phyloP scores from a whole-genome alignment of 2,888 invertebrate genomes.

The Pilophorus perplexus region DNA sequence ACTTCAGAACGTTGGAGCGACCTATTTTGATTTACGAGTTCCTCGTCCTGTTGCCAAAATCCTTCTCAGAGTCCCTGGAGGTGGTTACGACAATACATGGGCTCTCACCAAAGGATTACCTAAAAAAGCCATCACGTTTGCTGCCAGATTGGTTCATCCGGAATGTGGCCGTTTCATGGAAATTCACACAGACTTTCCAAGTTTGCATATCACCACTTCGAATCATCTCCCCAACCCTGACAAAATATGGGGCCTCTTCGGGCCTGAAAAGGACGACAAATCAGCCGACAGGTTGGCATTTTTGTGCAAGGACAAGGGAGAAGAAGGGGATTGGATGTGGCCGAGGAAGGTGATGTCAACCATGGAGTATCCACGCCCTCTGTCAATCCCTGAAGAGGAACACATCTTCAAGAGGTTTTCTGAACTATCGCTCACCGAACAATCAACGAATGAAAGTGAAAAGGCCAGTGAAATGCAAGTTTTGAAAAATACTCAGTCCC shows the following conservation, averaged over 20 bases:
- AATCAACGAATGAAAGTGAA: slow-evolving; percentile 15
- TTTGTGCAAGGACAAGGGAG: slow-evolving; percentile 30
- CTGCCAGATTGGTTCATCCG: slow-evolving; percentile 66
- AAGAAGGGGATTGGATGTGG: slow-evolving; percentile 37
- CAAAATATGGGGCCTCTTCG: slow-evolving; percentile 28
- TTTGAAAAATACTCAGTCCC: slow-evolving; percentile 13
- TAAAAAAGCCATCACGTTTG: slow-evolving; percentile 59
- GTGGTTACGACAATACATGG: slow-evolving; percentile 81
- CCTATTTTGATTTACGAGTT: slow-evolving; percentile 70
- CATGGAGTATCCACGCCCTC: slow-evolving; percentile 41
- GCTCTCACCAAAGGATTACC: slow-evolving; percentile 63
- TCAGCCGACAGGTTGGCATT: slow-evolving; percentile 19
- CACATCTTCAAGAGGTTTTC: slow-evolving; percentile 35
- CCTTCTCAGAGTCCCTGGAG: slow-evolving; percentile 64
- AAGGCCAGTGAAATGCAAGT: slow-evolving; percentile 11
- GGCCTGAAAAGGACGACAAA: slow-evolving; percentile 6
- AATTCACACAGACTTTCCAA: slow-evolving; percentile 82
- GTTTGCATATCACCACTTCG: slow-evolving; percentile 85
- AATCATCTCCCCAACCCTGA: slow-evolving; percentile 55
- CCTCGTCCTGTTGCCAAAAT: slow-evolving; percentile 65
- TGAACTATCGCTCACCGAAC: slow-evolving; percentile 2
- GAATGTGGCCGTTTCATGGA: slow-evolving; percentile 71
- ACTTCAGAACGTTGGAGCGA: slow-evolving; percentile 67
- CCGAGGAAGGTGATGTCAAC: slow-evolving; percentile 34
- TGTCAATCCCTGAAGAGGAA: slow-evolving; percentile 31